Conservation (phyloP, 2,888 invertebrate genomes). For the Tenthredo notha region DNA sequence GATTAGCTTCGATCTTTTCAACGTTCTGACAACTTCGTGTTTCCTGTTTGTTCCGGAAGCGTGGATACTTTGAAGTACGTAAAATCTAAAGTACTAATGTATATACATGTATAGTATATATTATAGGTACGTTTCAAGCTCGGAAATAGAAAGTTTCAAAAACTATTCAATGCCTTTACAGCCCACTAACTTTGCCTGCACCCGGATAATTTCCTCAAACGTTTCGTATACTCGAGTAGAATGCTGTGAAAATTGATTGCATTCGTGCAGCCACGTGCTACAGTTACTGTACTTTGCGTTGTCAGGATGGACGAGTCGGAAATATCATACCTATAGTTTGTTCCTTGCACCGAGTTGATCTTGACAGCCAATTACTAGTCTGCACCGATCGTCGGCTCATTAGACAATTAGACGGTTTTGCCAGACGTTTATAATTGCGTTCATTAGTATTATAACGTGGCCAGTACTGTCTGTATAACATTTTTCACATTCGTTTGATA, state of each 20-base stretch:
- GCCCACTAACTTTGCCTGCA: constrained; percentile 39
- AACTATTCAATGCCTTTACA: constrained; percentile 47
- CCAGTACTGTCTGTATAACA: background rate
- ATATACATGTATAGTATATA: background rate
- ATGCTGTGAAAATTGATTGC: constrained; percentile 47
- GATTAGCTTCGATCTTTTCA: constrained; percentile 27
- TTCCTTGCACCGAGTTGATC: constrained; percentile 53
- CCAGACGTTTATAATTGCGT: constrained; percentile 23
- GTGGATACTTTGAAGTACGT: constrained; percentile 41
- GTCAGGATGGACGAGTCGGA: constrained; percentile 37
- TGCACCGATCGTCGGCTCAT: constrained; percentile 12
- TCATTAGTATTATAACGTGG: background rate
- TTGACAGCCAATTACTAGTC: constrained; percentile 62
- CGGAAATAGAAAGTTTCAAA: constrained; percentile 42
- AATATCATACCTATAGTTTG: constrained; percentile 30
- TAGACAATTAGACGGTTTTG: constrained; percentile 32
- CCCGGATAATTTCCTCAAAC: constrained; percentile 48
- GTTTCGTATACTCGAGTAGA: constrained; percentile 37
- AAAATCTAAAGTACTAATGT: constrained; percentile 19
- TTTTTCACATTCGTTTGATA: background rate
- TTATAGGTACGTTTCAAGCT: background rate
- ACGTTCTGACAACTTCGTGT: constrained; percentile 15
- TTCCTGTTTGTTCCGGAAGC: constrained; percentile 41
- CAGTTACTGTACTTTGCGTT: constrained; percentile 6
- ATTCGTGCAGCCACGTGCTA: constrained; percentile 42